Percentiles rank a stretch among this genome's conserved stretches.
phyloP scores from a whole-genome alignment of 1,140 invertebrate genomes.

The Drosophila mojavensis region DNA sequence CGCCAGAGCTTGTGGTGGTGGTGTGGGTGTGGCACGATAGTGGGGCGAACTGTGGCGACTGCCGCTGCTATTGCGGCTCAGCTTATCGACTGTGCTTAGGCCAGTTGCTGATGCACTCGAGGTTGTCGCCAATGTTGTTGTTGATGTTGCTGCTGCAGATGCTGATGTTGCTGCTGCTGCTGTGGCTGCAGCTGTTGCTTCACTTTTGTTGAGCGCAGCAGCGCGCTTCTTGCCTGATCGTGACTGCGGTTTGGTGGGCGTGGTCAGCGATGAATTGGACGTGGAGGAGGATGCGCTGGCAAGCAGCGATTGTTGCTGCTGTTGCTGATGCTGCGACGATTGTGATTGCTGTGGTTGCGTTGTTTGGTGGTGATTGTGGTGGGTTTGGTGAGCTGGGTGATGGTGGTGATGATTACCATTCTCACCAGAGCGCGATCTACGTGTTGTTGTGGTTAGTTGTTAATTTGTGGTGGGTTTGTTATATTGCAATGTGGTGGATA shows the following conservation, averaged over 20 bases:
- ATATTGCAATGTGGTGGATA: constrained; percentile 23
- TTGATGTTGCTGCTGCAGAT: constrained; percentile 4
- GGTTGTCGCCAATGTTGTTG: constrained; percentile 1
- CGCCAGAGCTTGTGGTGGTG: constrained; percentile 41
- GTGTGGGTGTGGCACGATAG: constrained; percentile 62
- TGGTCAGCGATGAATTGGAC: constrained; percentile 21
- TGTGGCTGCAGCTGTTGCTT: constrained; percentile 28
- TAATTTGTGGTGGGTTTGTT: constrained; percentile 7
- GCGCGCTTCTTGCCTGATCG: constrained; percentile 79
- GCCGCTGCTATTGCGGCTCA: constrained; percentile 42
- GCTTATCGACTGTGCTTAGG: constrained; percentile 45
- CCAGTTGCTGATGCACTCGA: neutral
- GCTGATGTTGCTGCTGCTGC: constrained; percentile 22
- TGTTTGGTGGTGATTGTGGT: constrained; percentile 59
- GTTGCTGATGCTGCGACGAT: constrained; percentile 45
- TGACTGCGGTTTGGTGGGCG: constrained; percentile 58
- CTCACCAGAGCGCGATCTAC: constrained; percentile 82
- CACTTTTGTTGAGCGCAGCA: constrained; percentile 53
- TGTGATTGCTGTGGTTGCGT: constrained; percentile 49
- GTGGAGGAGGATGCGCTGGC: constrained; percentile 36
- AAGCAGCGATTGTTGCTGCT: constrained; percentile 24
- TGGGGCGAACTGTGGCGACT: constrained; percentile 62
- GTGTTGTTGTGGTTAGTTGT: constrained; percentile 15
- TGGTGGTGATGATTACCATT: constrained; percentile 70
- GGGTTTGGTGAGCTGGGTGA: constrained; percentile 35